phyloP scores from a whole-genome alignment of 2,113 vertebrate genomes.

The Herpailurus yagouaroundi region DNA sequence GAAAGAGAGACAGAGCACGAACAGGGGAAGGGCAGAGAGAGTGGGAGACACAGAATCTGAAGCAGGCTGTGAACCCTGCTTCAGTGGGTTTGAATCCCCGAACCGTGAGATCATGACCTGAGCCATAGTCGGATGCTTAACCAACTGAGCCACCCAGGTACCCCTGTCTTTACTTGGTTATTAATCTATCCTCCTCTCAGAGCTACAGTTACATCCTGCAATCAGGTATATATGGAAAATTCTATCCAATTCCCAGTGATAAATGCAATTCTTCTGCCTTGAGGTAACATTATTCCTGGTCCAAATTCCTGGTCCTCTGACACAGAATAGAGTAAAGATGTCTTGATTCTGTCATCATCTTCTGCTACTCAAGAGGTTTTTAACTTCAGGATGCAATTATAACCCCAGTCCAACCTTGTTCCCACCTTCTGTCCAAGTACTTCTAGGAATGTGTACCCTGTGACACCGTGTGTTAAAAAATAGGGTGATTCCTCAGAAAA shows the following conservation, averaged over 20 bases:
- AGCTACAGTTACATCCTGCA: neutral
- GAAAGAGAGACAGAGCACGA: too few relatives aligned
- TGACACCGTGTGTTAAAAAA: neutral
- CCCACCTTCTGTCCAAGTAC: neutral
- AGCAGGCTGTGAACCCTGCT: too few relatives aligned
- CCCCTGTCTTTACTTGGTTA: neutral
- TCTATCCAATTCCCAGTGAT: neutral
- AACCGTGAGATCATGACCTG: too few relatives aligned
- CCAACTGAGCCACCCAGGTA: too few relatives aligned
- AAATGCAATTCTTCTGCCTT: neutral
- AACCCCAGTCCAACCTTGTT: neutral
- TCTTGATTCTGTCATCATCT: neutral
- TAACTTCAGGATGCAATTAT: neutral
- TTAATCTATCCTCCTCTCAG: neutral
- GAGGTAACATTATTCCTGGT: neutral
- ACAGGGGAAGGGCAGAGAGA: too few relatives aligned
- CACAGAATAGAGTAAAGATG: neutral
- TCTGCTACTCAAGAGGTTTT: neutral
- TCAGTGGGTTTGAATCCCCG: too few relatives aligned
- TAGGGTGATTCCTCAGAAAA: neutral
- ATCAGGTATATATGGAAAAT: neutral
- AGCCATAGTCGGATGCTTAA: too few relatives aligned
- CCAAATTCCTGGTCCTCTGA: neutral
- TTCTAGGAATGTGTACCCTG: neutral
- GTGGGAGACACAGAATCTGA: too few relatives aligned